Evolutionary conservation across 1,140 invertebrate genomes (phyloP).

Genomic region (Popillia japonica): DNA sequence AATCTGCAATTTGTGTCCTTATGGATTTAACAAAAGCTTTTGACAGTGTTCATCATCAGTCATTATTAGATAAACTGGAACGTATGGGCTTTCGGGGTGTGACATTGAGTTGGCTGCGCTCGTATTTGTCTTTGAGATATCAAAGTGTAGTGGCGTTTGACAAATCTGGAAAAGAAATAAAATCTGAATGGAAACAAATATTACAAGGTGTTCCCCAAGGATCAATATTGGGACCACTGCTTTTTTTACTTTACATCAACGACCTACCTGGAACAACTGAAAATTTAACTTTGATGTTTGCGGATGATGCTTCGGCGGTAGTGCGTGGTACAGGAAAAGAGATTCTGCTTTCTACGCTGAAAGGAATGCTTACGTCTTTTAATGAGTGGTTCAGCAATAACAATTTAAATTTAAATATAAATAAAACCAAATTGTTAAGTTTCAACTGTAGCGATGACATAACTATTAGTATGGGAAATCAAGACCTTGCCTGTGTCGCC

Average conservation of each 20-base stretch:
- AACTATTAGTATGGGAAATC: no score
- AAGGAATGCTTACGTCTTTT: not conserved
- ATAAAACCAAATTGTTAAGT: not conserved
- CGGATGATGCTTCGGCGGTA: slow-evolving; percentile 10
- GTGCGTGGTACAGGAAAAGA: not conserved
- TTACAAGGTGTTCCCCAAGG: slow-evolving; percentile 1
- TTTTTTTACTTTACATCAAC: not conserved
- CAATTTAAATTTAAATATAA: slow-evolving; percentile 16
- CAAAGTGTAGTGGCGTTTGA: slow-evolving; percentile 8
- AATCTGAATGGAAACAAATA: slow-evolving; percentile 19
- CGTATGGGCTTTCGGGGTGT: not conserved
- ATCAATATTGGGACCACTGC: not conserved
- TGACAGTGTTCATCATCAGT: not conserved
- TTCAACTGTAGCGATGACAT: not conserved
- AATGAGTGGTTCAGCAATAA: slow-evolving; percentile 1
- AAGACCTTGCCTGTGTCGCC: no score
- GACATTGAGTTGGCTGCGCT: not conserved
- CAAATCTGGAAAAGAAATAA: not conserved
- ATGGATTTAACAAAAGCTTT: not conserved
- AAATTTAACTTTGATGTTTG: slow-evolving; percentile 1
- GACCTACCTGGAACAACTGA: not conserved
- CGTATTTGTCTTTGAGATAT: not conserved
- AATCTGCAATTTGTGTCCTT: slow-evolving; percentile 1
- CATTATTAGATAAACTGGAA: not conserved
- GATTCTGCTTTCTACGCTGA: not conserved